Conservation (phyloP, 2,113 vertebrate genomes). For the Leucosticte australis region DNA sequence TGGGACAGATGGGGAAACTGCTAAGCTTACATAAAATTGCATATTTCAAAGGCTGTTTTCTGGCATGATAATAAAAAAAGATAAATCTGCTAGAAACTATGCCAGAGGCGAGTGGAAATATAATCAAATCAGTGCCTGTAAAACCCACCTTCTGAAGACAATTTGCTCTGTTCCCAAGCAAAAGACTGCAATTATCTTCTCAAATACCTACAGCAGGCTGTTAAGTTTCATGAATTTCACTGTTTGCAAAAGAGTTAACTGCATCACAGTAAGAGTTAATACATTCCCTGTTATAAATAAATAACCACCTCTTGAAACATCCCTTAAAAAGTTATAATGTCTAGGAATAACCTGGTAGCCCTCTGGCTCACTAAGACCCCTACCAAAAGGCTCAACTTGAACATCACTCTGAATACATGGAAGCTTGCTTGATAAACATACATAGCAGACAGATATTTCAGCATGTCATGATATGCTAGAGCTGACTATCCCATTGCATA, state of each 20-base stretch:
- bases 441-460: neutral
- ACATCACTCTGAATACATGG: rapidly evolving
- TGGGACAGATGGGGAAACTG: conserved; percentile 41
- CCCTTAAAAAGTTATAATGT: neutral
- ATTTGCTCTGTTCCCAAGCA: neutral
- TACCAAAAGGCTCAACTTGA: neutral
- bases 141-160: conserved; percentile 5
- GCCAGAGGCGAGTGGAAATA: conserved; percentile 31
- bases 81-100: conserved; percentile 28
- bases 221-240: neutral
- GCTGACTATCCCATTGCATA: neutral
- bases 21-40: conserved; percentile 7
- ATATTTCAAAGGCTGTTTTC: conserved; percentile 39
- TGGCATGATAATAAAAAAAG: conserved; percentile 18
- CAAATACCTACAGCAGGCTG: neutral
- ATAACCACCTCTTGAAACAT: neutral
- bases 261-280: neutral
- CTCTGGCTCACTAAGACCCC: neutral
- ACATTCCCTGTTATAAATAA: neutral
- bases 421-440: neutral
- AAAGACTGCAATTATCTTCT: neutral
- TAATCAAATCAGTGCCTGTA: conserved; percentile 7
- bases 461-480: neutral
- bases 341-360: neutral
- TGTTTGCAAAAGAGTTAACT: neutral